phyloP scores from a whole-genome alignment of 2,888 invertebrate species.

The Lasioglossum leucozonium region DNA sequence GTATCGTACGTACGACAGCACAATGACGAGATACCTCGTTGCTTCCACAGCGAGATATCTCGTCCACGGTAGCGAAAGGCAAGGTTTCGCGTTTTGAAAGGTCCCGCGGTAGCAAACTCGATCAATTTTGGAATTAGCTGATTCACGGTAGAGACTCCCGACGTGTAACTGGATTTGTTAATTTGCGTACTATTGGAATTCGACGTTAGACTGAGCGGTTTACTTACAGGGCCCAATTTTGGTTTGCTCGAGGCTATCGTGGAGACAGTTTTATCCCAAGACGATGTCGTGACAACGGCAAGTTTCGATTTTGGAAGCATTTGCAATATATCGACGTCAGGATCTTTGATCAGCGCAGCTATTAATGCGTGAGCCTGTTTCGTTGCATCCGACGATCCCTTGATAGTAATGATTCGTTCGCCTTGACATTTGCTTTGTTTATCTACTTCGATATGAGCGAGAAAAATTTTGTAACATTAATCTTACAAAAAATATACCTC shows the following conservation, averaged over 20 bases:
- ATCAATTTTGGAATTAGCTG: conserved; percentile 82
- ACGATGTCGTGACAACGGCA: conserved; percentile 86
- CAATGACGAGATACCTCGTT: too few species aligned
- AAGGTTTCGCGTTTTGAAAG: too few species aligned
- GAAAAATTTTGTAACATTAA: too few species aligned
- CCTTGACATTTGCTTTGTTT: conserved; percentile 98
- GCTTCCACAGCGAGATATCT: too few species aligned
- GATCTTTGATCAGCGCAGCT: conserved; percentile 96
- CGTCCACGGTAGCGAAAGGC: too few species aligned
- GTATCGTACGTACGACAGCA: too few species aligned
- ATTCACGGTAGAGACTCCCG: conserved; percentile 76
- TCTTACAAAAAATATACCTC: too few species aligned
- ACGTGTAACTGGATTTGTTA: conserved; percentile 76
- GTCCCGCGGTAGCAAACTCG: too few species aligned
- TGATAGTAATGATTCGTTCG: conserved; percentile 97
- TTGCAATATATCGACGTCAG: conserved; percentile 95
- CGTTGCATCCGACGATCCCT: conserved; percentile 96
- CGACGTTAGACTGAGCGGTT: conserved; percentile 75
- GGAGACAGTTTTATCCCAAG: conserved; percentile 87
- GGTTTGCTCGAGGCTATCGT: conserved; percentile 83
- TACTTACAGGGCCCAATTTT: conserved; percentile 79
- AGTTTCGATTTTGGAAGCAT: conserved; percentile 90
- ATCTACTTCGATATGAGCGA: conserved; percentile 99
- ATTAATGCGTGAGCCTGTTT: conserved; percentile 97
- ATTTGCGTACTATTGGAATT: conserved; percentile 76